Evolutionary conservation across 1,140 invertebrate species (phyloP).

Genomic region (Brachionus paranguensis): DNA sequence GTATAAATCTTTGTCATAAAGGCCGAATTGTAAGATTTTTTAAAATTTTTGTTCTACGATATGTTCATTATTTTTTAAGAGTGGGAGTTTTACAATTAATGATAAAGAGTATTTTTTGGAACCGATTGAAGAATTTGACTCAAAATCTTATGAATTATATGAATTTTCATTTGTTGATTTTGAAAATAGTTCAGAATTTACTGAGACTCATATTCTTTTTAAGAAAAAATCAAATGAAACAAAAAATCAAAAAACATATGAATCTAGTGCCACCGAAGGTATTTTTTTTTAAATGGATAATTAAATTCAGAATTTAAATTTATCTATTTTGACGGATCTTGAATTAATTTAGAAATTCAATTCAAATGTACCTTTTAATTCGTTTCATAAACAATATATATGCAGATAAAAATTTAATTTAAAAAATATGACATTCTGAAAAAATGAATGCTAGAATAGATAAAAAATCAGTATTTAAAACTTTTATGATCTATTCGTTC

Average conservation of each 20-base stretch:
- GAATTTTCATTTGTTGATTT: slow-evolving; percentile 20
- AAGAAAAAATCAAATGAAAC: not conserved
- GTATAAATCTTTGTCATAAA: not conserved
- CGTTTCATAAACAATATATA: not conserved
- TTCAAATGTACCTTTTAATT: not conserved
- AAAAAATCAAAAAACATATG: not conserved
- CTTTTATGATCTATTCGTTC: slow-evolving; percentile 16
- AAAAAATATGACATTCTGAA: slow-evolving; percentile 28
- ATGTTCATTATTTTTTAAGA: not conserved
- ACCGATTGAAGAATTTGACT: not conserved
- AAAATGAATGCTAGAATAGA: not conserved
- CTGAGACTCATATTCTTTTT: not conserved
- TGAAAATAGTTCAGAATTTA: not conserved
- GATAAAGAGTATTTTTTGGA: not conserved
- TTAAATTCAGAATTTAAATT: not conserved
- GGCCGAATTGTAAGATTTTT: not conserved
- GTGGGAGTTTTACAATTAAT: not conserved
- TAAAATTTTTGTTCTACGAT: not conserved
- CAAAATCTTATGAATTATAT: not conserved
- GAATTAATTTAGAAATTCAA: not conserved
- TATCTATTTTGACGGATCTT: not conserved
- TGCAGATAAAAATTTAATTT: slow-evolving; percentile 11
- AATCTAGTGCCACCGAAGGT: not conserved
- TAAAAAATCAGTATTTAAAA: slow-evolving; percentile 14
- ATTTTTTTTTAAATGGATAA: not conserved